A percentile compares a stretch with the other conserved stretches of the same genome.
Evolutionary conservation across 1,140 invertebrate species (phyloP).

Genomic region (Cephus cinctus): DNA sequence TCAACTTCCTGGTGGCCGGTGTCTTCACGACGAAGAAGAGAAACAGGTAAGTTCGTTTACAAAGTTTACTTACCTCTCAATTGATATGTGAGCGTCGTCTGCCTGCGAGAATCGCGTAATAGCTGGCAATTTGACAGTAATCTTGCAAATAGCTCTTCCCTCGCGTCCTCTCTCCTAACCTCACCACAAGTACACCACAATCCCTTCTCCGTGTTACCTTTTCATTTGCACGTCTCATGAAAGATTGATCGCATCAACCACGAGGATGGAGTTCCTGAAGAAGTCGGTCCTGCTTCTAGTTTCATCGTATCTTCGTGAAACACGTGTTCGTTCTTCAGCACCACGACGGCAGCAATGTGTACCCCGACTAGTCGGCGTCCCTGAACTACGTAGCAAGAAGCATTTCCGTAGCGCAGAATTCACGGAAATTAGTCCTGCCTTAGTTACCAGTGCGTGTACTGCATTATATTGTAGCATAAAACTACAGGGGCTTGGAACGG

Average conservation of each 20-base stretch:
- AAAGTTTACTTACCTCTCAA: not conserved
- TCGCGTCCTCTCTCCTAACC: no score
- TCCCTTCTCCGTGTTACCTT: not conserved
- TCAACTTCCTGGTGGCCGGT: no score
- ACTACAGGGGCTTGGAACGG: not conserved
- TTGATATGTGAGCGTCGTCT: not conserved
- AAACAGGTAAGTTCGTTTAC: not conserved
- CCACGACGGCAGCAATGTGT: constrained; percentile 16
- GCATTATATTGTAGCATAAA: not conserved
- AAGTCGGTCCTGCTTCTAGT: constrained; percentile 13
- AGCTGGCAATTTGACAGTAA: not conserved
- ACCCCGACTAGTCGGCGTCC: constrained; percentile 13
- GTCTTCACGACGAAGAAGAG: no score
- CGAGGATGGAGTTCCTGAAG: constrained; percentile 22
- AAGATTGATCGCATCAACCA: constrained; percentile 28
- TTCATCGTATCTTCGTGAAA: no score
- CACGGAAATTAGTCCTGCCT: constrained; percentile 13
- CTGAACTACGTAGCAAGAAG: constrained; percentile 17
- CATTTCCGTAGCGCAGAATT: constrained; percentile 13
- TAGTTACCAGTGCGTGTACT: not conserved
- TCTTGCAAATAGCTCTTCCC: not conserved
- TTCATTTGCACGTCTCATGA: constrained; percentile 30
- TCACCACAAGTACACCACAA: not conserved
- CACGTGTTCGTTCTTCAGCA: constrained; percentile 18
- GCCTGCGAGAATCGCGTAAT: not conserved